Evolutionary conservation across 2,888 invertebrate species (phyloP).

Genomic region (Oasisia sp.): DNA sequence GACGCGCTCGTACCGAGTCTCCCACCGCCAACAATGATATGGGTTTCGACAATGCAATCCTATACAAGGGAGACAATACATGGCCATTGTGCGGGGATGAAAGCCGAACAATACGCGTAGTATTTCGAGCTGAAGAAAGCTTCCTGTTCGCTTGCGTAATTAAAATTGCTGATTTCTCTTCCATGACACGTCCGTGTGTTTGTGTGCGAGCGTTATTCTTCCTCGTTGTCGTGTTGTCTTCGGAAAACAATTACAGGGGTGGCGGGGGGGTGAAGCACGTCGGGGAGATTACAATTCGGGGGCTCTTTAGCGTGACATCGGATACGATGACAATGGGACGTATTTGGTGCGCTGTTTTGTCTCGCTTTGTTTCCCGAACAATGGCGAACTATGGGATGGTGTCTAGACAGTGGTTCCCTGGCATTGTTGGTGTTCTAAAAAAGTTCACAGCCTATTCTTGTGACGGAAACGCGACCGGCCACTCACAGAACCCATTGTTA

Average conservation of each 20-base stretch:
- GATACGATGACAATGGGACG: slow-evolving; percentile 9
- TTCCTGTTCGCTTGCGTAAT: slow-evolving; percentile 17
- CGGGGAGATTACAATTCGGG: not conserved
- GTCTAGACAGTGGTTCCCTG: not conserved
- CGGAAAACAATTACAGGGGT: slow-evolving; percentile 13
- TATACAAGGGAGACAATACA: not conserved
- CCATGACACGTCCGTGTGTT: not conserved
- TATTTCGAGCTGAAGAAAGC: slow-evolving; percentile 4
- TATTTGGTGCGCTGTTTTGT: slow-evolving; percentile 9
- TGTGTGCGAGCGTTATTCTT: not conserved
- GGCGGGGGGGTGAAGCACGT: not conserved
- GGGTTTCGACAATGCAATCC: not conserved
- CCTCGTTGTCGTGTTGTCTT: not conserved
- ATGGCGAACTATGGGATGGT: not conserved
- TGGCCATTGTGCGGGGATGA: not conserved
- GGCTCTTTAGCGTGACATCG: not conserved
- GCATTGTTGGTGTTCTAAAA: not conserved
- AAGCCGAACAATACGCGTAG: not conserved
- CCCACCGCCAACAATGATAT: not conserved
- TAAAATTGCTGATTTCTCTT: not conserved
- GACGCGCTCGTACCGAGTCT: not conserved
- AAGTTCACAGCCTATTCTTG: not conserved
- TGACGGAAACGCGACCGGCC: not conserved
- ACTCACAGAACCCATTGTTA: not conserved
- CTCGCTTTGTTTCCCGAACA: not conserved